Evolutionary conservation across 1,140 invertebrate species (phyloP).

Genomic region (Oryzaephilus surinamensis): DNA sequence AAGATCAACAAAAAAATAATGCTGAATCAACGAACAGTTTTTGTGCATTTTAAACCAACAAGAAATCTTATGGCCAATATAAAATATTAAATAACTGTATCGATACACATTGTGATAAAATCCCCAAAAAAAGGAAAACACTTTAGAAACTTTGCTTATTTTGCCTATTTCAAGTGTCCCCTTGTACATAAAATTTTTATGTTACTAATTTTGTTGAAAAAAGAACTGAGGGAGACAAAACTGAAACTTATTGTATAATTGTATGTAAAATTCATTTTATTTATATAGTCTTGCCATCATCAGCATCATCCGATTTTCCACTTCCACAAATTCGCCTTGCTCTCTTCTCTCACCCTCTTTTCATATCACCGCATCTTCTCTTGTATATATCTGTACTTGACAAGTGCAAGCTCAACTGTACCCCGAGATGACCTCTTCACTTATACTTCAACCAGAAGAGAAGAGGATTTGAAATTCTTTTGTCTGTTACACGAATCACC

Average conservation of each 20-base stretch:
- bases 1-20: too few species aligned
- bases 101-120: too few species aligned
- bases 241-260: conserved; percentile 6
- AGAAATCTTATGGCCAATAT: too few species aligned
- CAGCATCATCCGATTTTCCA: too few species aligned
- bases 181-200: too few species aligned
- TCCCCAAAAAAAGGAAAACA: too few species aligned
- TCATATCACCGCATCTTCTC: too few species aligned
- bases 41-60: too few species aligned
- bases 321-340: conserved; percentile 2
- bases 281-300: conserved; percentile 8
- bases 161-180: too few species aligned
- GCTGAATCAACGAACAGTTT: too few species aligned
- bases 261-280: conserved; percentile 7
- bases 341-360: conserved; percentile 5
- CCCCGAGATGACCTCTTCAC: conserved; percentile 10
- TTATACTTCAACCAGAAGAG: conserved; percentile 8
- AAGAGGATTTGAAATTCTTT: conserved; percentile 10
- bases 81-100: too few species aligned
- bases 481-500: conserved; percentile 6
- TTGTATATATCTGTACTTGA: conserved; percentile 9
- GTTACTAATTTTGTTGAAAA: conserved; percentile 1
- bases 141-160: too few species aligned
- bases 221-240: conserved; percentile 4
- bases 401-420: conserved; percentile 10